Percentiles rank a stretch among this genome's conserved stretches.
Conservation (phyloP, 2,113 vertebrate genomes). For the Paradoxurus hermaphroditus region DNA sequence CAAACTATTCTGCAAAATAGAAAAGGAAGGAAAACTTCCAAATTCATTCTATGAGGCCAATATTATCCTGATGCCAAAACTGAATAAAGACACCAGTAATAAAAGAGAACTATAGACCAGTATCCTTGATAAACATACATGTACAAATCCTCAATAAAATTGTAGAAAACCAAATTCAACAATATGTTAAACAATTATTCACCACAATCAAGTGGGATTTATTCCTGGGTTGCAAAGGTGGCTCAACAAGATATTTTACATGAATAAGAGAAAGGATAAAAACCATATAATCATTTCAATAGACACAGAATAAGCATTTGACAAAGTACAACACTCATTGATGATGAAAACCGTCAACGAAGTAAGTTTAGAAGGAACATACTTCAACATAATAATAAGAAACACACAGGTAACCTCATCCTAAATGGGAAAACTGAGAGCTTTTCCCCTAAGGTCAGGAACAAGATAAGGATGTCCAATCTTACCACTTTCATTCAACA, state of each 20-base stretch:
- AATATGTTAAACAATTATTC: not conserved
- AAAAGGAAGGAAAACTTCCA: not conserved
- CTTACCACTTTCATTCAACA: not conserved
- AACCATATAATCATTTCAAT: not conserved
- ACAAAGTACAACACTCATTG: not conserved
- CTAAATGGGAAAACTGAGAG: not conserved
- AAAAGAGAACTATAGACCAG: not conserved
- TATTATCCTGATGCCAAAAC: not conserved
- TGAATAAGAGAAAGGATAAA: not conserved
- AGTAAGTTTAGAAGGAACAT: not conserved
- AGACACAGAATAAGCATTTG: not conserved
- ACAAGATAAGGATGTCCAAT: not conserved
- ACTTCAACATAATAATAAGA: not conserved
- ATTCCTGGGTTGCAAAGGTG: not conserved
- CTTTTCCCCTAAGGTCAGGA: not conserved
- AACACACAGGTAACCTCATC: not conserved
- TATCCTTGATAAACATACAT: not conserved
- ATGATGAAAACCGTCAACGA: not conserved
- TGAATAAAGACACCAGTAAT: not conserved
- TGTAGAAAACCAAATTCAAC: not conserved
- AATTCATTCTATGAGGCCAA: not conserved
- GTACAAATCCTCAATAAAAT: not conserved
- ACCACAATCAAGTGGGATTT: not conserved
- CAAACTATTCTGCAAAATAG: not conserved
- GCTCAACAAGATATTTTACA: not conserved